Evolutionary conservation across 2,113 vertebrate species (phyloP).

Genomic region (Polypterus senegalus): DNA sequence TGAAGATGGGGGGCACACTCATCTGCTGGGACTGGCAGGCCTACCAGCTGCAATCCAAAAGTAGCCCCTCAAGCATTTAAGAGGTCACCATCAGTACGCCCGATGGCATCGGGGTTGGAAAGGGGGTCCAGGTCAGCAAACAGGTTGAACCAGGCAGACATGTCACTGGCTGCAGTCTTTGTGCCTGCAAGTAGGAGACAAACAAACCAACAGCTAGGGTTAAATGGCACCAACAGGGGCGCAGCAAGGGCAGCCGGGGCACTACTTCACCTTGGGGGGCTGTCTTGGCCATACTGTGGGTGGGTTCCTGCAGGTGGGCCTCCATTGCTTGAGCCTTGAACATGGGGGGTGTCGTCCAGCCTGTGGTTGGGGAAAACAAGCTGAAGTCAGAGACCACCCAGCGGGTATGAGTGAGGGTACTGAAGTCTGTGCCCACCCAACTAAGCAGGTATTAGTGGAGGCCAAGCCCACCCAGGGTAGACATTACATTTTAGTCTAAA

Average conservation of each 20-base stretch:
- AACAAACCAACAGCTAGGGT: neutral
- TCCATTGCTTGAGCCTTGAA: slow-evolving; percentile 48
- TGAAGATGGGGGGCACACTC: no score
- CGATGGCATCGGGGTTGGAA: slow-evolving; percentile 59
- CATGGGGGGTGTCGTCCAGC: slow-evolving; percentile 54
- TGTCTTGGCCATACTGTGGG: slow-evolving; percentile 32
- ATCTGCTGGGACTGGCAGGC: no score
- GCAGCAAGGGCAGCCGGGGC: neutral
- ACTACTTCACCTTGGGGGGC: slow-evolving; percentile 37
- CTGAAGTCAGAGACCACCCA: no score
- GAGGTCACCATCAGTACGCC: slow-evolving; percentile 56
- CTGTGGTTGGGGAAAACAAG: slow-evolving; percentile 26
- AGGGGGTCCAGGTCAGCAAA: slow-evolving; percentile 67
- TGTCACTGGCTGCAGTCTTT: slow-evolving; percentile 42
- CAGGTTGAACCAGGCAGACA: slow-evolving; percentile 62
- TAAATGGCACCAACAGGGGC: neutral
- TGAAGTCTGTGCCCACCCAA: no score
- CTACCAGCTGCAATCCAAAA: no score
- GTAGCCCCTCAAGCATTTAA: slow-evolving; percentile 44
- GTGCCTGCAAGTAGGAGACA: slow-evolving; percentile 23
- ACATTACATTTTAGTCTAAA: no score
- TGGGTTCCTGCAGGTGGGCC: slow-evolving; percentile 34
- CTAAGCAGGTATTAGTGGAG: no score
- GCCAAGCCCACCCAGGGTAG: no score
- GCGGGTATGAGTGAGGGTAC: no score